phyloP scores from a whole-genome alignment of 2,888 invertebrate species.

The Drosophila colorata region DNA sequence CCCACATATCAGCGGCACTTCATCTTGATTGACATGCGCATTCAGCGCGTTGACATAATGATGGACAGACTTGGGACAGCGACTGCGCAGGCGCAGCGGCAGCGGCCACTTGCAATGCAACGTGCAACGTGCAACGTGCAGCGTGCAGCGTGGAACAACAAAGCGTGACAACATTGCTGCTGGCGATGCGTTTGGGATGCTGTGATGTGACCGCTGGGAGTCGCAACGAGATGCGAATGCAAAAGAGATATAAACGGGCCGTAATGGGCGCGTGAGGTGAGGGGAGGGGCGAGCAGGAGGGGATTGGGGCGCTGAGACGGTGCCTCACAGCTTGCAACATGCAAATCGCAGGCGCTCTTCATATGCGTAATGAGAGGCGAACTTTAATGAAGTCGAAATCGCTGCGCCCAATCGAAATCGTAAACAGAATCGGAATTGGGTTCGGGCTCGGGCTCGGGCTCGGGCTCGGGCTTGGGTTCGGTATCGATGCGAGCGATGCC shows the following conservation, averaged over 20 bases:
- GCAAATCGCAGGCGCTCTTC: constrained; percentile 49
- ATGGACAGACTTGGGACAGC: constrained; percentile 81
- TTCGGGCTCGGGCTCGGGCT: constrained; percentile 7
- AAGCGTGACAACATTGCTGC: constrained; percentile 65
- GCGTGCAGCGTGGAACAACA: constrained; percentile 41
- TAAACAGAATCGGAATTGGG: constrained; percentile 21
- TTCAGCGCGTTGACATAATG: constrained; percentile 85
- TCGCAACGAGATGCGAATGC: constrained; percentile 29
- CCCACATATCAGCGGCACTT: constrained; percentile 82
- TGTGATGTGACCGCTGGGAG: constrained; percentile 60
- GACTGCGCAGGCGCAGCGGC: constrained; percentile 50
- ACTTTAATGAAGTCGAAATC: constrained; percentile 53
- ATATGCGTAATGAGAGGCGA: constrained; percentile 72
- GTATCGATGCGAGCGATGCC: constrained; percentile 13
- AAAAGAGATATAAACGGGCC: neutral
- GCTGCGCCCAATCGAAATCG: constrained; percentile 27
- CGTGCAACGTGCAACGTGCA: constrained; percentile 15
- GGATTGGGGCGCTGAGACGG: neutral
- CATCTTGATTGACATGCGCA: constrained; percentile 86
- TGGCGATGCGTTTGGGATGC: constrained; percentile 61
- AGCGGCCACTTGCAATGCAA: neutral
- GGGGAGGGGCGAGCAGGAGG: neutral
- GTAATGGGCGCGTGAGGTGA: neutral
- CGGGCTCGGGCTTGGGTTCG: constrained; percentile 6
- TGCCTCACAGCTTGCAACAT: constrained; percentile 26